Evolutionary conservation across 2,113 vertebrate species (phyloP), one percentile per base, ranked within the genome.

Genomic region (Vanacampus margaritifer): DNA sequence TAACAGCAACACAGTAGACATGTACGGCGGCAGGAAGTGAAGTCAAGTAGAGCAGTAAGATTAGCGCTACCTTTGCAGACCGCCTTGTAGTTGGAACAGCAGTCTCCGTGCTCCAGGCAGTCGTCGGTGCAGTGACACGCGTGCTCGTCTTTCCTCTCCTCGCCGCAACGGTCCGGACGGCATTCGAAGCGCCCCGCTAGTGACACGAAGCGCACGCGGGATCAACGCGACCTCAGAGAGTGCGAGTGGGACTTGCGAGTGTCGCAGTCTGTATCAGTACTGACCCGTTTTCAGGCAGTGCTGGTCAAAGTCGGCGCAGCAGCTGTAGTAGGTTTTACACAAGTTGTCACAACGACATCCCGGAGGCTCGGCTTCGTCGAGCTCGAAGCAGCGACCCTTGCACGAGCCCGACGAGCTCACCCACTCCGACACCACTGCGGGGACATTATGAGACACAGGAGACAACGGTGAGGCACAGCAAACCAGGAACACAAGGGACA

Each of bases 251-350:
- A n/a, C n/a, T n/a, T 1, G 6, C 13, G 2, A 9, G 16, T 21
- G 5, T 7, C n/a, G n/a, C 28, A 32, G 2, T 12, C 14, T 1
- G 24, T 1, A 3, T 21, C 0, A 6, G 32, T 9, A 53, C 91
- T 3, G 87, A 99, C 96, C 95, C 88, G 95, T 98, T 89, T 96
- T 98, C 71, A 99, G 90, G 73, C 97, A 99, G 58, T 94, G 93
- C 37, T 94, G 89, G 21, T 98, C 95, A 37, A 98, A 99, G 90
- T 99, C 97, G 0, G 86, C 84, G 86, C 97, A 99, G 91, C 97
- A 99, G 89, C 95, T 95, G 89, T 91, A 93, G 85, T 98, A 98
- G 63, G 95, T 99, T 85, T 99, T 99, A 82, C 97, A 98, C 76
- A 99, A 81, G 89, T 98, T 99, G 91, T 99, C 97, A 89, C 97